These are phyloP conservation scores for Chloromyia formosa DNA, from an alignment of 2,888 invertebrate species.

Conservation along the genomic window DNA sequence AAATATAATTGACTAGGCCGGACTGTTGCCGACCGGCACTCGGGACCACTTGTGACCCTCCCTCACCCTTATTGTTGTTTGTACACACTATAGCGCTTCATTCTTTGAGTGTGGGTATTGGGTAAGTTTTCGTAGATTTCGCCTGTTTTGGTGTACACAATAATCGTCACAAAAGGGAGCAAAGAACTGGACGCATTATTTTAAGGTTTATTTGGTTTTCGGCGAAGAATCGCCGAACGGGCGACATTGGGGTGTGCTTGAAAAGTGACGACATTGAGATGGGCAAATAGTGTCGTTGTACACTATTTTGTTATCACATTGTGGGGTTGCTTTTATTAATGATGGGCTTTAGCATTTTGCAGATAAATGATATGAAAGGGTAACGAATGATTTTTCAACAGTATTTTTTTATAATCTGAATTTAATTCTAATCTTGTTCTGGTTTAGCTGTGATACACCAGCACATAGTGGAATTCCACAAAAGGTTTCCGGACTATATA, in stretches of 20 bases:
- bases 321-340: not conserved
- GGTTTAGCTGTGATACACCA: no score
- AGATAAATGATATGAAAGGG: no score
- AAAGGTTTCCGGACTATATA: no score
- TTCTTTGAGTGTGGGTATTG: not conserved
- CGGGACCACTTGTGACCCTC: not conserved
- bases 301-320: not conserved
- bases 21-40: slow-evolving; percentile 33
- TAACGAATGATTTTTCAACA: no score
- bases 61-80: not conserved
- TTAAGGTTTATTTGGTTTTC: slow-evolving; percentile 13
- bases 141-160: not conserved
- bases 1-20: slow-evolving; percentile 51
- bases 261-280: slow-evolving; percentile 17
- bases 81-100: no score
- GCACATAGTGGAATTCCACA: no score
- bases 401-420: no score
- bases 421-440: no score
- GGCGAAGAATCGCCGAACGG: slow-evolving; percentile 8
- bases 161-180: slow-evolving; percentile 17
- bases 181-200: slow-evolving; percentile 29
- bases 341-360: no score
- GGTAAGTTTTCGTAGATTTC: not conserved
- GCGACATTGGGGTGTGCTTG: not conserved
- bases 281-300: no score